Evolutionary conservation across 2,113 vertebrate species (phyloP).

Genomic region (Paraplagusia blochii): DNA sequence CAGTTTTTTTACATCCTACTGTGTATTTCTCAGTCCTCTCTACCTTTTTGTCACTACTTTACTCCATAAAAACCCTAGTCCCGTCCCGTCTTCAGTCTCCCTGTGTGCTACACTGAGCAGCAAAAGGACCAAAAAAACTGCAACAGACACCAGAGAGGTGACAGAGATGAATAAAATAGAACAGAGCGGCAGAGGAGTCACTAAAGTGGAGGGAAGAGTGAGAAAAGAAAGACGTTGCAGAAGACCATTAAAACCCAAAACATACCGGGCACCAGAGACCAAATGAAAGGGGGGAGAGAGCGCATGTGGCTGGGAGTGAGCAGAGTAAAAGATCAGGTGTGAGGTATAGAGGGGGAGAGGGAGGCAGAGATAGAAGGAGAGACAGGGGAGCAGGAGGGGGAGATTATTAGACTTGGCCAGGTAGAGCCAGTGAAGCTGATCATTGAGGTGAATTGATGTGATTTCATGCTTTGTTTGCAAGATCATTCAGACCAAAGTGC

Average conservation of each 20-base stretch:
- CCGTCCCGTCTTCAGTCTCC: constrained; percentile 71
- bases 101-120: constrained; percentile 27
- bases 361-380: constrained; percentile 48
- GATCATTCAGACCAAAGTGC: constrained; percentile 81
- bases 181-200: constrained; percentile 5
- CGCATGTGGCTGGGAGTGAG: constrained; percentile 36
- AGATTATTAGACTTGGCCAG: constrained; percentile 81
- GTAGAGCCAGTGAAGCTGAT: constrained; percentile 82
- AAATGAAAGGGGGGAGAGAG: constrained; percentile 61
- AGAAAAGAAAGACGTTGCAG: constrained; percentile 55
- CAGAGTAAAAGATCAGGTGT: constrained; percentile 51
- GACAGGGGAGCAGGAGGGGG: constrained; percentile 62
- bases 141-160: constrained; percentile 31
- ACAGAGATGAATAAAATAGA: constrained; percentile 6
- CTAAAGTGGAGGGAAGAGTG: constrained; percentile 17
- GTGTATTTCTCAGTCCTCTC: constrained; percentile 85
- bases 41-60: constrained; percentile 81
- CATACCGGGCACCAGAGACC: constrained; percentile 37
- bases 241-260: constrained; percentile 52
- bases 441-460: constrained; percentile 85
- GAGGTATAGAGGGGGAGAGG: constrained; percentile 55
- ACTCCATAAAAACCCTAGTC: constrained; percentile 78
- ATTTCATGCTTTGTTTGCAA: constrained; percentile 86
- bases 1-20: constrained; percentile 79
- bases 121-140: constrained; percentile 29